A percentile compares a stretch with the other conserved stretches of the same genome.
Conservation (phyloP, 2,797 vertebrate species). For the Oreochromis mossambicus region DNA sequence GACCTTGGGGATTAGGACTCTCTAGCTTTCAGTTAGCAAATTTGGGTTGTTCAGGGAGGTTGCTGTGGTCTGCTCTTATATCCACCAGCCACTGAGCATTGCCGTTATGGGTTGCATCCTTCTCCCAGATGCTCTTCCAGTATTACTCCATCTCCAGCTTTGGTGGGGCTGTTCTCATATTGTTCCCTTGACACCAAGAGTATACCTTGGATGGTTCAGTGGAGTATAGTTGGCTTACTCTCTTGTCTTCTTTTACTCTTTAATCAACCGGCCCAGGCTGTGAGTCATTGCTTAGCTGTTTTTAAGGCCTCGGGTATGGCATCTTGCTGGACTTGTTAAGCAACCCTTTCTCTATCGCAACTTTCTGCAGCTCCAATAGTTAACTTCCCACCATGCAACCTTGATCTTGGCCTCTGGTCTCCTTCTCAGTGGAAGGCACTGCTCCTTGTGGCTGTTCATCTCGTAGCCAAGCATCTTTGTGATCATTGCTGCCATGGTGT, state of each 20-base stretch:
- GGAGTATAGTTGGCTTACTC: not conserved
- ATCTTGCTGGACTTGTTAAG: not conserved
- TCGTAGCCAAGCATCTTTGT: not conserved
- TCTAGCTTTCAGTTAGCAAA: not conserved
- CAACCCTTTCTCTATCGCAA: not conserved
- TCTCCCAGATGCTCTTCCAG: not conserved
- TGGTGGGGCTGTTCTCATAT: not conserved
- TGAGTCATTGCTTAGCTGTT: not conserved
- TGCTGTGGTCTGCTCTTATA: not conserved
- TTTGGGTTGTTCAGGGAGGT: not conserved
- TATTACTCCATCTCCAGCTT: not conserved
- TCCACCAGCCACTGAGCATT: not conserved
- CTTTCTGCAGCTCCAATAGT: not conserved
- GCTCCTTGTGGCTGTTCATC: not conserved
- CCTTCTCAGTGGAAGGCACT: not conserved
- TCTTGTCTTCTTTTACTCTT: not conserved
- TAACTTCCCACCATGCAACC: not conserved
- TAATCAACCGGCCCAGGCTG: not conserved
- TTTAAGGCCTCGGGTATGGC: not conserved
- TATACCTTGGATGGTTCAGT: not conserved
- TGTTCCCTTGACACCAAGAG: not conserved
- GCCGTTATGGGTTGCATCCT: not conserved
- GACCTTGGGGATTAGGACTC: not conserved
- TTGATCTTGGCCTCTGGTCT: not conserved
- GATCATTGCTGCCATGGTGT: not conserved